A percentile compares a stretch with the other conserved stretches of the same genome.
phyloP scores from a whole-genome alignment of 2,113 vertebrate genomes.

The Scatophagus argus region DNA sequence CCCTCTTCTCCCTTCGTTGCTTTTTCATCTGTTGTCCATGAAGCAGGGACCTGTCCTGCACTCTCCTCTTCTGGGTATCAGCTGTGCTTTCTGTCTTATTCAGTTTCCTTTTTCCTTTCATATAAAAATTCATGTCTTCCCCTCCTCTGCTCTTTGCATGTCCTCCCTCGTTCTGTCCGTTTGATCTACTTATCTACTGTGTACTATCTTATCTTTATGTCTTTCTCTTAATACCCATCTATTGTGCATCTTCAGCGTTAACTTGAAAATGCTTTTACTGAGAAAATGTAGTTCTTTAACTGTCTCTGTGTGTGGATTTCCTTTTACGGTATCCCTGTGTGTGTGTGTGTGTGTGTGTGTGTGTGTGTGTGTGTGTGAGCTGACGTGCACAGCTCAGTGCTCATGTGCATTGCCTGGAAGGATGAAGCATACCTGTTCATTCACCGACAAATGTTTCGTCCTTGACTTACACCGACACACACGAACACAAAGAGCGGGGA shows the following conservation, averaged over 20 bases:
- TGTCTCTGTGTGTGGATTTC: conserved; percentile 3
- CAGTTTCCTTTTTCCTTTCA: not conserved
- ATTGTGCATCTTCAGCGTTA: conserved; percentile 5
- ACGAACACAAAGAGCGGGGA: conserved; percentile 2
- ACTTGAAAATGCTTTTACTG: conserved; percentile 21
- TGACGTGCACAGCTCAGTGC: conserved; percentile 25
- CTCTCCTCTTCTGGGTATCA: conserved; percentile 30
- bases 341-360: not conserved
- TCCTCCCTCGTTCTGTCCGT: not conserved
- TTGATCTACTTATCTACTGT: conserved; percentile 45
- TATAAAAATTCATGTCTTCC: conserved; percentile 4
- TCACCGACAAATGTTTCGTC: conserved; percentile 49
- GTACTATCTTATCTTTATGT: not conserved
- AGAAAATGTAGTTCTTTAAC: conserved; percentile 13
- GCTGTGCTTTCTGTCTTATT: conserved; percentile 43
- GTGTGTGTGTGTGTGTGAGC: not conserved
- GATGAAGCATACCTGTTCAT: conserved; percentile 50
- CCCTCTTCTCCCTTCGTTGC: conserved; percentile 25
- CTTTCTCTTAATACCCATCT: not conserved
- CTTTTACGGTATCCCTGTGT: not conserved
- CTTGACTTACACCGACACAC: conserved; percentile 45
- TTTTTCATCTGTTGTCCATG: conserved; percentile 45
- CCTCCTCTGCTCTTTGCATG: not conserved
- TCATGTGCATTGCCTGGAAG: conserved; percentile 2
- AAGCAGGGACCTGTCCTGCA: conserved; percentile 41